Base-by-base conservation (phyloP, 2,888 invertebrate species). In the Melipona beecheii region DNA sequence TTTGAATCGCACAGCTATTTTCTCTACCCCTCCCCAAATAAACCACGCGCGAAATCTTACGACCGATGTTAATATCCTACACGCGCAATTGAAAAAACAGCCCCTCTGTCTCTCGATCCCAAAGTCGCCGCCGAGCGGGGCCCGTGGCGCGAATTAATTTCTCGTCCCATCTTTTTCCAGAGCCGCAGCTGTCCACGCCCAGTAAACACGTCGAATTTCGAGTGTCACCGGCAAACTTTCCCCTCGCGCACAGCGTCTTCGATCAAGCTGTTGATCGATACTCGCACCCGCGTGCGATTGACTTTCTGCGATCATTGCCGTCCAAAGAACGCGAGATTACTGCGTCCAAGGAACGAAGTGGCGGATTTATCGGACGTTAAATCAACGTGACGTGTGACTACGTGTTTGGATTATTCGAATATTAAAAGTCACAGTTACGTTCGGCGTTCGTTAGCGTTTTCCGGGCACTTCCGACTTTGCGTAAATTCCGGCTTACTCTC, bases 61-160 rank as follows among this genome's bases (percentile, higher is more conserved):
- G 76, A 73, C 27, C 43, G 54, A 71, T 70, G 84, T 66, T 86
- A 84, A 86, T 89, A 78, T 81, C 75, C 75, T 80, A 77, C 66
- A 75, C 58, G 43, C 74, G 36, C n/a, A 66, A 36, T 58, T 58
- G n/a, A 68, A 54, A 78, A 24, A 21, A 54, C 11, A 31, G 4
- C 36, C 2, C 17, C 56, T 9, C 11, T 24, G 21, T 49, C 6
- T 60, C 15, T 50, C 27, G 31, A 15, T n/a, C n/a, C 27, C 1
- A 15, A 21, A 6, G 36, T 27, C 49, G n/a, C 15, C 19, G 49
- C 13, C 60, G 11, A 58, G 24, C n/a, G 66, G 43, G 52, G 54
- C 49, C 69, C 24, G 24, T n/a, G 36, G 71, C 56, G 71, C 4
- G 24, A 86, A 86, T 88, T 85, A 74, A 82, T 82, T 75, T 87